Evolutionary conservation across 2,113 vertebrate genomes (phyloP), one percentile per base, ranked within the genome.

Genomic region (Eleginops maclovinus): DNA sequence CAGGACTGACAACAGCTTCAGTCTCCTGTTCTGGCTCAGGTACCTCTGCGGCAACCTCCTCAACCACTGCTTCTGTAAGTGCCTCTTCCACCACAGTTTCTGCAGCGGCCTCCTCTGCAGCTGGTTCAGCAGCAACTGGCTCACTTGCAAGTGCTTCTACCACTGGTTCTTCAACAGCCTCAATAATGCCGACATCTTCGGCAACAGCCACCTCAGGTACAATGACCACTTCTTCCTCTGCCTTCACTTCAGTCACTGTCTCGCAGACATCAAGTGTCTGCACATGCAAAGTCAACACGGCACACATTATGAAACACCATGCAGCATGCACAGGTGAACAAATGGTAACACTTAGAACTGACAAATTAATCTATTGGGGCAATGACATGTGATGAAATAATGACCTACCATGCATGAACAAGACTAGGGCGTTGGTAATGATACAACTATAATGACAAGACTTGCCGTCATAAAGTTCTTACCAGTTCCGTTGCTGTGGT

Each of bases 401-500:
- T 28, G 22, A 6, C 1, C 43, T 46, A 22, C 14, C 63, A 56
- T 40, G 4, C 46, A 79, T 24, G 40, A 36, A 2, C 26, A 66
- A 22, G n/a, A 22, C 10, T 3, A 9, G 15, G 21, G 3, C 6
- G 8, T 16, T 41, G 46, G 56, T 2, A 11, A 63, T 26, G 13
- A 54, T 69, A 22, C 2, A 28, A 17, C 14, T n/a, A 36, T 9
- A 51, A 46, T 17, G 8, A 49, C 2, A 46, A 40, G 12, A 3
- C 72, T 44, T n/a, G 59, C 63, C 5, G 36, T 40, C 11, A 22
- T 3, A 7, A 36, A 21, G 6, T 7, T 19, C 36, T 49, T 63
- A 91, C 91, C 79, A 82, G 76, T 63, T 65, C 67, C 3, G 9
- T 44, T 55, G 88, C 83, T 40, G 82, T 77, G n/a, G 77, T 13